A percentile compares a stretch with the other conserved stretches of the same genome.
Evolutionary conservation across 2,888 invertebrate species (phyloP).

Genomic region (Epirrita christyi): DNA sequence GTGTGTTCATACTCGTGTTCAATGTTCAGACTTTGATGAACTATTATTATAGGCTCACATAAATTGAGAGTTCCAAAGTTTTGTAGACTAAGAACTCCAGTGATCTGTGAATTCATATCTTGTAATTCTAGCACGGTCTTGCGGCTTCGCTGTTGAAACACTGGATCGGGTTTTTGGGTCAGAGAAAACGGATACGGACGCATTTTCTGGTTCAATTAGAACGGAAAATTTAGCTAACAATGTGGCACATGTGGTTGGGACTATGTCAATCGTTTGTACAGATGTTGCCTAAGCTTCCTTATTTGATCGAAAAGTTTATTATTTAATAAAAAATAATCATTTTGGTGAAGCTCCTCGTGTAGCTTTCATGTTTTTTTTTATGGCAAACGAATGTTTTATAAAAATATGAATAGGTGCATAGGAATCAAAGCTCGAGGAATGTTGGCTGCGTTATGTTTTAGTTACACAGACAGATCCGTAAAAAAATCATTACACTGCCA

Average conservation of each 20-base stretch:
- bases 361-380: no score
- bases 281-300: not conserved
- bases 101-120: slow-evolving; percentile 34
- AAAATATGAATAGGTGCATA: no score
- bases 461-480: not conserved
- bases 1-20: no score
- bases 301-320: not conserved
- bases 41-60: not conserved
- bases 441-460: not conserved
- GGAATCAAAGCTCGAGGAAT: no score
- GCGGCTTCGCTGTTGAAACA: slow-evolving; percentile 36
- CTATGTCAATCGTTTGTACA: slow-evolving; percentile 3
- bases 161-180: slow-evolving; percentile 40
- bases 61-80: slow-evolving; percentile 14
- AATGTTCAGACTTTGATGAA: no score
- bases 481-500: slow-evolving; percentile 2
- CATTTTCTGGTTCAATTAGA: slow-evolving; percentile 23
- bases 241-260: slow-evolving; percentile 4
- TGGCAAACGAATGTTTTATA: no score
- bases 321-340: not conserved
- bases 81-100: slow-evolving; percentile 23
- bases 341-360: no score
- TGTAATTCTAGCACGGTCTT: slow-evolving; percentile 33
- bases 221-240: slow-evolving; percentile 23
- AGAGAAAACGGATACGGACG: slow-evolving; percentile 25